Percentiles rank a stretch among this genome's conserved stretches.
These are phyloP conservation scores for Hephaestus fuliginosus DNA, from an alignment of 2,797 vertebrate species.

Conservation along the genomic window DNA sequence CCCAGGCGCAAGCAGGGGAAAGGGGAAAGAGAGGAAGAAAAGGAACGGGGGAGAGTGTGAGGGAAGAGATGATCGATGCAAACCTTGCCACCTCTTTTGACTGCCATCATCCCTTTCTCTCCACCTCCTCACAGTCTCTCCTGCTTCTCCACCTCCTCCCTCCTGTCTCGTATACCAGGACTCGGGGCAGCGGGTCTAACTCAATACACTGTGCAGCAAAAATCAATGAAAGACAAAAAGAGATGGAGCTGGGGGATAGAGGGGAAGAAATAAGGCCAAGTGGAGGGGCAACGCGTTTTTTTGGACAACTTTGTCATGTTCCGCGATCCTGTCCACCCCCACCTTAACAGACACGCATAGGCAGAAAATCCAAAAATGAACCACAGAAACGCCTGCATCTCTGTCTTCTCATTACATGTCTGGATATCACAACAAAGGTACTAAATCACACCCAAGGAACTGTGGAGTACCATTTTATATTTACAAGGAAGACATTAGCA, in stretches of 20 bases:
- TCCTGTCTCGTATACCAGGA: constrained; percentile 46
- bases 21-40: constrained; percentile 2
- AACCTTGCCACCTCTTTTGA: constrained; percentile 65
- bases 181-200: constrained; percentile 66
- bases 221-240: constrained; percentile 72
- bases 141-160: constrained; percentile 30
- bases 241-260: constrained; percentile 27
- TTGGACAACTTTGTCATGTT: constrained; percentile 17
- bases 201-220: constrained; percentile 59
- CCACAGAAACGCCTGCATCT: not conserved
- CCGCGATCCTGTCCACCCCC: constrained; percentile 24
- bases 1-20: constrained; percentile 16
- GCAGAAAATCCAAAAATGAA: constrained; percentile 8
- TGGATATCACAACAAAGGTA: not conserved
- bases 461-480: not conserved
- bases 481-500: not conserved
- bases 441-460: constrained; percentile 14
- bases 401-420: not conserved
- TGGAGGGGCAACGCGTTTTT: constrained; percentile 42
- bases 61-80: constrained; percentile 63
- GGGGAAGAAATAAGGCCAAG: constrained; percentile 36
- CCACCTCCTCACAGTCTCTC: constrained; percentile 17
- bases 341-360: constrained; percentile 15
- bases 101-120: constrained; percentile 54
- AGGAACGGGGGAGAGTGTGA: not conserved